Percentiles rank a stretch among this genome's conserved stretches.
These are phyloP conservation scores for Buceros bicornis DNA, from an alignment of 2,797 vertebrate genomes.

Conservation along the genomic window DNA sequence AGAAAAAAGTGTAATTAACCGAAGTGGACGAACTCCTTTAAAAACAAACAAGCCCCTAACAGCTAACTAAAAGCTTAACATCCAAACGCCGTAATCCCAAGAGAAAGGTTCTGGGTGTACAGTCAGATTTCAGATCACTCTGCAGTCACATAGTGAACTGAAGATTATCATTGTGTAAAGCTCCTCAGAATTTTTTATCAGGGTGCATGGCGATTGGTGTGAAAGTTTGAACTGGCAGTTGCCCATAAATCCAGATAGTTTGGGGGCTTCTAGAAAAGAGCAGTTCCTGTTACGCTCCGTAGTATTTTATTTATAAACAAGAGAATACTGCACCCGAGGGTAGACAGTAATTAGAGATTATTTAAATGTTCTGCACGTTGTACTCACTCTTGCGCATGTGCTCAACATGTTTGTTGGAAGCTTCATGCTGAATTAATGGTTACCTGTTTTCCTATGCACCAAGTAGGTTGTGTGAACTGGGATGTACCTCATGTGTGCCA, in stretches of 20 bases:
- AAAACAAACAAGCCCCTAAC: neutral
- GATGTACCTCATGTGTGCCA: neutral
- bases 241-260: neutral
- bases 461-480: neutral
- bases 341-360: neutral
- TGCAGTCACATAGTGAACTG: neutral
- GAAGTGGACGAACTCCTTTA: neutral
- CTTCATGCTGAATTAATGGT: neutral
- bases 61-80: neutral
- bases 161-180: neutral
- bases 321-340: neutral
- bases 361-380: neutral
- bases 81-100: neutral
- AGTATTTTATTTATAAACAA: neutral
- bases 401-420: neutral
- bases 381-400: neutral
- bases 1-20: neutral
- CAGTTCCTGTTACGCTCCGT: neutral
- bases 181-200: neutral
- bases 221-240: neutral
- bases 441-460: neutral
- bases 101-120: neutral
- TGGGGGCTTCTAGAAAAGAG: neutral
- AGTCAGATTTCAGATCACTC: neutral
- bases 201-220: accelerated